Conservation (phyloP, 2,888 invertebrate genomes). For the Belgica antarctica region DNA sequence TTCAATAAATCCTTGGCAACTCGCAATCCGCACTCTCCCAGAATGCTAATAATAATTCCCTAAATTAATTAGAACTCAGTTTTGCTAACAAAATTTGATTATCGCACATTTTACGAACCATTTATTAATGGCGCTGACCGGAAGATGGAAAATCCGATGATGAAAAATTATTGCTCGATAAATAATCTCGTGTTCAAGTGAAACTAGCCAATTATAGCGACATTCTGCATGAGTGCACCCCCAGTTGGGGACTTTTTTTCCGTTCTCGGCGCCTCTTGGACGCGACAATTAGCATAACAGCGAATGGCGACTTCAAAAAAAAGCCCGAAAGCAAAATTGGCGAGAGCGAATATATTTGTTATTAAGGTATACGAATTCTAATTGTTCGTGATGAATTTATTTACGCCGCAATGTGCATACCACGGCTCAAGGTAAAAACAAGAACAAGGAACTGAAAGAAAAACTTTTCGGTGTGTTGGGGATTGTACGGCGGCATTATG, state of each 20-base stretch:
- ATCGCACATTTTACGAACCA: slow-evolving; percentile 39
- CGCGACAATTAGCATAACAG: slow-evolving; percentile 27
- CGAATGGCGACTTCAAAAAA: slow-evolving; percentile 22
- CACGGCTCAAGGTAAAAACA: slow-evolving; percentile 2
- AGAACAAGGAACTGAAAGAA: neutral
- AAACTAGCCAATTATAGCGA: slow-evolving; percentile 15
- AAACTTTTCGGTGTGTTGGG: neutral
- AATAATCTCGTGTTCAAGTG: slow-evolving; percentile 4
- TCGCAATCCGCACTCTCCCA: neutral
- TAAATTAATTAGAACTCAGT: slow-evolving; percentile 40
- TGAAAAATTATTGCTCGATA: slow-evolving; percentile 25
- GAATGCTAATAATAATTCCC: slow-evolving; percentile 37
- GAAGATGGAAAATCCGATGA: slow-evolving; percentile 19
- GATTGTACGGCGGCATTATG: neutral
- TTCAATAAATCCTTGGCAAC: neutral
- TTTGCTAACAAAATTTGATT: slow-evolving; percentile 38
- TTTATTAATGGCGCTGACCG: slow-evolving; percentile 31
- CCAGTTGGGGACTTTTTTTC: neutral
- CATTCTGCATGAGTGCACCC: neutral
- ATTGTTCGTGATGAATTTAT: slow-evolving; percentile 23
- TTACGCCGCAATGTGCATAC: slow-evolving; percentile 4
- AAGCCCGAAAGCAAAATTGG: neutral
- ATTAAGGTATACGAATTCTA: slow-evolving; percentile 11
- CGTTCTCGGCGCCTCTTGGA: slow-evolving; percentile 36
- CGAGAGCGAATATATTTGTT: neutral